phyloP scores from a whole-genome alignment of 2,888 invertebrate species.

The Pandemis heparana region DNA sequence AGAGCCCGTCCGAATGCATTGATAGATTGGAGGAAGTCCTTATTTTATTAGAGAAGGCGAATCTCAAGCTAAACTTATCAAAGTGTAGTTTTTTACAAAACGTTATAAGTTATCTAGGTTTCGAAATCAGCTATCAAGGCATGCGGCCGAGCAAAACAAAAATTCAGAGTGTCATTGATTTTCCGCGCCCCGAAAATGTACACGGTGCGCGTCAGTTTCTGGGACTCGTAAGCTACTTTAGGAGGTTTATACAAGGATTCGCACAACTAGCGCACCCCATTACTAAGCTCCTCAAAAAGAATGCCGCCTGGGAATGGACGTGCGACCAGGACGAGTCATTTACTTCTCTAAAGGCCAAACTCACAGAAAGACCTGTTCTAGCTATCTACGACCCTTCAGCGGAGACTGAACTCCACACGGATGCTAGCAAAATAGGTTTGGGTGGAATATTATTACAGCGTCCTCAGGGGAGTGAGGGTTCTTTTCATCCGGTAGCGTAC shows the following conservation, averaged over 20 bases:
- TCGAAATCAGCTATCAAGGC: conserved; percentile 45
- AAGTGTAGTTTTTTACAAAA: not conserved
- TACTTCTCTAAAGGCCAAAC: conserved; percentile 5
- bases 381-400: conserved; percentile 18
- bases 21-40: conserved; percentile 46
- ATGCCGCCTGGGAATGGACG: conserved; percentile 9
- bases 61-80: not conserved
- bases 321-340: conserved; percentile 9
- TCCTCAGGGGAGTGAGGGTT: not conserved
- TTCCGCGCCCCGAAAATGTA: conserved; percentile 42
- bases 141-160: conserved; percentile 45
- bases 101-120: conserved; percentile 39
- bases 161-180: conserved; percentile 43
- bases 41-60: not conserved
- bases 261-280: conserved; percentile 41
- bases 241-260: conserved; percentile 43
- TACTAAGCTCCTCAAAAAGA: conserved; percentile 28
- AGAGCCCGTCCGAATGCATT: conserved; percentile 45
- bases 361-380: conserved; percentile 18
- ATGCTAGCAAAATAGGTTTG: conserved; percentile 28
- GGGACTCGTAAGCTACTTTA: conserved; percentile 43
- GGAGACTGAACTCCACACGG: conserved; percentile 31
- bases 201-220: conserved; percentile 44
- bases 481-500: conserved; percentile 36
- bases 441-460: conserved; percentile 32